Evolutionary conservation across 2,888 invertebrate genomes (phyloP).

Genomic region (Melitaea athalia): DNA sequence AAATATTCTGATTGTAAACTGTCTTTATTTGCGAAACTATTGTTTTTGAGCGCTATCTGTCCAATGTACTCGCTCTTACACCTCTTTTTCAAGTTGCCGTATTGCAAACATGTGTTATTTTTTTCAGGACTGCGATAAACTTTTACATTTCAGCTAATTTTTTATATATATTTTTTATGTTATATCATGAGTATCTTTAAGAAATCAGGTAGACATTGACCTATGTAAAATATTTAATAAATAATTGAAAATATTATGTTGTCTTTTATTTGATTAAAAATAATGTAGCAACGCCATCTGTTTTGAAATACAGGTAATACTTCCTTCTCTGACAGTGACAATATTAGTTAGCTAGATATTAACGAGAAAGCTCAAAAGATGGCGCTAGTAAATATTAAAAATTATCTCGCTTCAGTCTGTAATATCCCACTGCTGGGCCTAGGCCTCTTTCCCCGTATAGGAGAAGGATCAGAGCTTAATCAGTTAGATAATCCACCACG

Average conservation of each 20-base stretch:
- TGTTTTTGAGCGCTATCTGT: background rate
- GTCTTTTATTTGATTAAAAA: slow-evolving; percentile 18
- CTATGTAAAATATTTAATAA: slow-evolving; percentile 66
- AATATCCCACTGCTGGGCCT: too few species aligned
- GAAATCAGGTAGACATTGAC: slow-evolving; percentile 53
- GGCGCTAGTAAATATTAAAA: background rate
- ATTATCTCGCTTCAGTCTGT: background rate
- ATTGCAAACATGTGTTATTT: slow-evolving; percentile 5
- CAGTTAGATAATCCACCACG: too few species aligned
- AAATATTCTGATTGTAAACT: background rate
- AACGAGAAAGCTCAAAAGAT: background rate
- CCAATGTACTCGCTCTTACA: background rate
- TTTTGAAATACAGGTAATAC: background rate
- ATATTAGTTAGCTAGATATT: background rate
- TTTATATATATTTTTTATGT: slow-evolving; percentile 46
- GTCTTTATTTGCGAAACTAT: background rate
- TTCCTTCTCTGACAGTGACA: background rate
- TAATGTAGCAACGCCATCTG: slow-evolving; percentile 21
- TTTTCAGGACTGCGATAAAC: background rate
- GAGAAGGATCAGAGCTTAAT: too few species aligned
- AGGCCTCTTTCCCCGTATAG: too few species aligned
- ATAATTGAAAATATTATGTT: slow-evolving; percentile 49
- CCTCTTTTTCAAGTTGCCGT: background rate
- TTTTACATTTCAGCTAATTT: slow-evolving; percentile 25
- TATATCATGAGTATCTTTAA: slow-evolving; percentile 56